Evolutionary conservation across 1,140 invertebrate species (phyloP), one percentile per base, ranked within the genome.

Genomic region (Acromyrmex echinatior): DNA sequence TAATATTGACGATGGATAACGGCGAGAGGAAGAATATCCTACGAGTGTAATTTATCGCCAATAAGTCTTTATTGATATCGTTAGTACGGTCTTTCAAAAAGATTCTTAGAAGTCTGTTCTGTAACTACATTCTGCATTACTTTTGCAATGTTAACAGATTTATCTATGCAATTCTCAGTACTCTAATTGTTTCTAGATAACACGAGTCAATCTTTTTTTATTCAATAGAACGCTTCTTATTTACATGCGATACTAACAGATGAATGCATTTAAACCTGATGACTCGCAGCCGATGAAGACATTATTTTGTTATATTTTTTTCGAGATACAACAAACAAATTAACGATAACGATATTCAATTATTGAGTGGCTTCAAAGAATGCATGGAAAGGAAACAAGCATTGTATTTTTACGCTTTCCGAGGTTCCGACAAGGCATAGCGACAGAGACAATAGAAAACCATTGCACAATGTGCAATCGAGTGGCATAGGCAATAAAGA

Each of bases 401-500:
- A 39, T 86, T 86, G 25, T 70, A 86, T 86, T 81, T 81, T 86
- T 81, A 62, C 76, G 49, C 60, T 86, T 63, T 65, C 53, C 58
- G 25, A 63, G 18, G n/a, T 77, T 63, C 71, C 60, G 60, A 60
- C 53, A 31, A 71, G 68, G 35, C 49, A 35, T 25, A 65, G 56
- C 70, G 68, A 49, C 45, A 71, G 51, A 91, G 78, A 87, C 85
- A 86, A 88, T 88, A 28, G 86, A 35, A 65, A 73, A 53, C 60
- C 66, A 56, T 68, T 71, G 49, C 45, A 14, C 71, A 63, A 66
- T 74, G 87, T 78, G 88, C 88, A 89, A 88, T 82, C 79, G 87
- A 81, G 65, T 78, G 88, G 88, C 88, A 78, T 74, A 25, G 77
- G 78, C 88, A 87, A 90, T 90, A 90, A 87, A 90, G 85, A 87